A percentile compares a stretch with the other conserved stretches of the same genome.
Conservation (phyloP, 2,888 invertebrate species). For the Tetragonula carbonaria region DNA sequence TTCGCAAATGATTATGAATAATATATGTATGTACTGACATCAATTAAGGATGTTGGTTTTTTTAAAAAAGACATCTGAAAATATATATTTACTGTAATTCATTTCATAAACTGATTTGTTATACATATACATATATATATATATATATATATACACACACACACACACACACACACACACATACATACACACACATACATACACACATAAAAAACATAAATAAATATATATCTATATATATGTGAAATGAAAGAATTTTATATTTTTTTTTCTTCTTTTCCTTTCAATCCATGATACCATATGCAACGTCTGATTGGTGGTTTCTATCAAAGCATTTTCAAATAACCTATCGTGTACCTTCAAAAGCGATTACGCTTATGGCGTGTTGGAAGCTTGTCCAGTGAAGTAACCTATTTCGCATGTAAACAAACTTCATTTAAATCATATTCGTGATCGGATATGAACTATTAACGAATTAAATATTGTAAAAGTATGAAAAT, state of each 20-base stretch:
- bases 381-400: conserved; percentile 17
- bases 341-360: conserved; percentile 23
- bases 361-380: conserved; percentile 24
- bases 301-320: conserved; percentile 18
- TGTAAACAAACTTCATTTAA: conserved; percentile 57
- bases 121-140: background rate
- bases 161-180: too few relatives aligned
- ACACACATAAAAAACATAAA: too few relatives aligned
- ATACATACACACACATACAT: too few relatives aligned
- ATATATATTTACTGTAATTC: background rate
- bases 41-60: background rate
- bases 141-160: too few relatives aligned
- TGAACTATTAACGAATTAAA: conserved; percentile 15
- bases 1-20: background rate
- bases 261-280: background rate
- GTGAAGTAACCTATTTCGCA: conserved; percentile 36
- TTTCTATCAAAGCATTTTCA: conserved; percentile 20
- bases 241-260: background rate
- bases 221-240: too few relatives aligned
- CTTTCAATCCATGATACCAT: background rate
- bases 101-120: background rate
- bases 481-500: conserved; percentile 39
- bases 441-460: background rate
- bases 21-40: background rate
- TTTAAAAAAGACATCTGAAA: background rate